Evolutionary conservation across 2,113 vertebrate species (phyloP), one percentile per base, ranked within the genome.

Genomic region (Odocoileus virginianus): DNA sequence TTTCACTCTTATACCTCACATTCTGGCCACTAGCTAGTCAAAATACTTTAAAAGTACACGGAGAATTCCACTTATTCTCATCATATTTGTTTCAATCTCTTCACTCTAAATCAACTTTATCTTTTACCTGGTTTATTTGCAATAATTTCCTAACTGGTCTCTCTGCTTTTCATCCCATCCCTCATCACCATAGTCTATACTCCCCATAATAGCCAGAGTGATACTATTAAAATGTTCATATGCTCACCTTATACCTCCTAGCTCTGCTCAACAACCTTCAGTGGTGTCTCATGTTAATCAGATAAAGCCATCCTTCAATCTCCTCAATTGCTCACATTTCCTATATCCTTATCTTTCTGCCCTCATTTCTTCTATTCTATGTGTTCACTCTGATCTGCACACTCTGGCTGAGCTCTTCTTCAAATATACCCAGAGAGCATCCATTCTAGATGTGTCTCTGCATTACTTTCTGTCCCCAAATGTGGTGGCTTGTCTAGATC

Each of bases 361-460:
- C 5, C 9, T 40, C 15, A 1, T 6, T 7, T 76, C 14, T 1
- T n/a, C n/a, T 27, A 11, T 23, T 21, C 50, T 74, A 13, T 7
- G 19, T 17, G 21, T 21, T 16, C 23, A 3, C 36, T 50, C 30
- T 76, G 21, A 10, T 23, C 6, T 2, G 6, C 7, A 36, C 36
- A 36, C 1, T 9, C 7, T 40, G 15, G 4, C 64, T 85, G 9
- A 55, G 13, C 4, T 28, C 40, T 74, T 58, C 13, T 47, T 40
- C n/a, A 54, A 21, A 45, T 6, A 11, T 0, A 2, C 10, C 36
- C 57, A 33, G 9, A 83, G 4, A 12, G 2, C 1, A 28, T 13
- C 23, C 10, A 14, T 28, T 23, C 52, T 7, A 30, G 43, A 21
- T 36, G 13, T 23, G 85, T 7, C 12, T 43, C 10, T 50, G 28